Percentiles rank a stretch among this genome's conserved stretches.
Evolutionary conservation across 2,113 vertebrate genomes (phyloP).

Genomic region (Cheirogaleus medius): DNA sequence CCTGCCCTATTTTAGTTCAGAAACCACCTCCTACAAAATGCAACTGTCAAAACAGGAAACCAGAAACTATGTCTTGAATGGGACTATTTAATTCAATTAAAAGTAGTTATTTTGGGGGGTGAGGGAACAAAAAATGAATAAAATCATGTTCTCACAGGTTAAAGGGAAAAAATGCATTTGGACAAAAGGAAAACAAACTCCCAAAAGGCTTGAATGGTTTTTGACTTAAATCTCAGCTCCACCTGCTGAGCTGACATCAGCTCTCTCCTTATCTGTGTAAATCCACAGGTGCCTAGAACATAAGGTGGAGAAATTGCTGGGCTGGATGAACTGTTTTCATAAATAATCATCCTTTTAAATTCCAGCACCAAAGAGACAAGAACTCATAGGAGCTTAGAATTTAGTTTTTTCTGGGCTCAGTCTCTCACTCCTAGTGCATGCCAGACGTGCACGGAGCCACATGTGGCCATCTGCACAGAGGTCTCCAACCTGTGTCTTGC

Average conservation of each 20-base stretch:
- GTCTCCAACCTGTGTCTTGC: background rate
- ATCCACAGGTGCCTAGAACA: constrained; percentile 30
- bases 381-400: background rate
- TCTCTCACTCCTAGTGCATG: background rate
- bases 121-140: background rate
- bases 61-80: background rate
- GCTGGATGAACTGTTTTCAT: constrained; percentile 38
- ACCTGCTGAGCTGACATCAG: constrained; percentile 35
- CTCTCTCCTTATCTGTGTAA: background rate
- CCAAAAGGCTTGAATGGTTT: background rate
- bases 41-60: background rate
- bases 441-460: background rate
- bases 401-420: background rate
- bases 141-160: background rate
- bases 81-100: background rate
- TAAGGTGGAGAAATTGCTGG: background rate
- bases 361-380: background rate
- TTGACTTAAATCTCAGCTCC: background rate
- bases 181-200: background rate
- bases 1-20: background rate
- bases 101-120: background rate
- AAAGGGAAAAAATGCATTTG: background rate
- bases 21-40: constrained; percentile 11
- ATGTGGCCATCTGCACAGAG: background rate
- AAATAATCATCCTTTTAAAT: constrained; percentile 50